phyloP scores from a whole-genome alignment of 2,113 vertebrate species.

The Carassius auratus region DNA sequence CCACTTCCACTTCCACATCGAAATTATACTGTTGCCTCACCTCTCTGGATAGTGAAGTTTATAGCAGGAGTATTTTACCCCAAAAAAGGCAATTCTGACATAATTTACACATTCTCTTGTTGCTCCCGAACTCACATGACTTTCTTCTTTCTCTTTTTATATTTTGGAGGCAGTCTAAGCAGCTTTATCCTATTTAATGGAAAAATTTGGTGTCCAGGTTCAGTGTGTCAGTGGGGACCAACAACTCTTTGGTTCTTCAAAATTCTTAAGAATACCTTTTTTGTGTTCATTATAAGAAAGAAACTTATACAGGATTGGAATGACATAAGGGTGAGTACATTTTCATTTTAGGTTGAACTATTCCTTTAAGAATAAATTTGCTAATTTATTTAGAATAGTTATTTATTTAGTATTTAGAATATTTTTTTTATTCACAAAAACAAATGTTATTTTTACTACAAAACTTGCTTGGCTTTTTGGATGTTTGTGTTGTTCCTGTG shows the following conservation, averaged over 20 bases:
- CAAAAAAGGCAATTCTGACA: neutral
- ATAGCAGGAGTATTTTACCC: neutral
- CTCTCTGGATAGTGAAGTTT: neutral
- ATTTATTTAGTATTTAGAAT: neutral
- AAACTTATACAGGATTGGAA: too few species aligned
- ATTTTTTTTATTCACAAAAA: neutral
- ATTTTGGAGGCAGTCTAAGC: neutral
- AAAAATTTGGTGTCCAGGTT: neutral
- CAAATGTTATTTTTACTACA: neutral
- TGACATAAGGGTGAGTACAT: too few species aligned
- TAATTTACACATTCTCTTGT: neutral
- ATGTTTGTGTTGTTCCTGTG: neutral
- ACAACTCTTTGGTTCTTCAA: too few species aligned
- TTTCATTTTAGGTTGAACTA: too few species aligned
- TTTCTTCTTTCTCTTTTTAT: neutral
- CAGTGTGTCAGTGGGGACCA: neutral
- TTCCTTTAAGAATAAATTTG: neutral
- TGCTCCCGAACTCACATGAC: neutral
- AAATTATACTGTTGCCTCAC: neutral
- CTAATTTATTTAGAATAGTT: neutral
- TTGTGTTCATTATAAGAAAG: too few species aligned
- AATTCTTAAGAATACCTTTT: too few species aligned
- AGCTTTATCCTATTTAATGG: neutral
- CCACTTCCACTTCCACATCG: slow-evolving; percentile 10
- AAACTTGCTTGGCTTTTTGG: neutral